These are phyloP conservation scores for Myiozetetes cayanensis DNA, from an alignment of 2,113 vertebrate genomes.

Conservation along the genomic window DNA sequence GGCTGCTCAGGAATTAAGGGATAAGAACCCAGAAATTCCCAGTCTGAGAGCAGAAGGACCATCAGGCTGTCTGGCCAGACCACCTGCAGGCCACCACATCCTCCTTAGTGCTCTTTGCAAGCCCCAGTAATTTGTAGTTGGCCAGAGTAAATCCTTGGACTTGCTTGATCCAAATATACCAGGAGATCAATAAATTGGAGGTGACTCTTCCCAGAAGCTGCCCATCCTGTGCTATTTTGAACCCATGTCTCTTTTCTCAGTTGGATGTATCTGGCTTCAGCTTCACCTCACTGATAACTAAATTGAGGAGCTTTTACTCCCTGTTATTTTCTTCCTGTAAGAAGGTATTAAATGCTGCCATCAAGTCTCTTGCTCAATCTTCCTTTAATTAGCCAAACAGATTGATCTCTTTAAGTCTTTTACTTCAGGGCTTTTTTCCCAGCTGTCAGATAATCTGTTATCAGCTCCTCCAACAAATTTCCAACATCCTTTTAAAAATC, in stretches of 20 bases:
- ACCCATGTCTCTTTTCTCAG: not conserved
- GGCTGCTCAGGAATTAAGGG: not conserved
- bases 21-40: not conserved
- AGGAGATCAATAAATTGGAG: not conserved
- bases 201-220: not conserved
- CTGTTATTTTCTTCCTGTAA: not conserved
- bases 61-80: not conserved
- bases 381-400: conserved; percentile 29
- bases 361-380: not conserved
- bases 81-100: not conserved
- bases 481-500: not conserved
- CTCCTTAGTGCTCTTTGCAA: not conserved
- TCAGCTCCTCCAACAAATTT: not conserved
- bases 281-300: not conserved
- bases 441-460: conserved; percentile 37
- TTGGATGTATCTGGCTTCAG: not conserved
- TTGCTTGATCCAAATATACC: not conserved
- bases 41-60: not conserved
- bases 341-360: not conserved
- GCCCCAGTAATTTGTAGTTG: not conserved
- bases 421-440: not conserved
- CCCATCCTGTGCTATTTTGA: not conserved
- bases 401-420: conserved; percentile 1
- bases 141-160: not conserved
- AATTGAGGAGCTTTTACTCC: not conserved